Conservation (phyloP, 1,140 invertebrate species). For the Limonius californicus region DNA sequence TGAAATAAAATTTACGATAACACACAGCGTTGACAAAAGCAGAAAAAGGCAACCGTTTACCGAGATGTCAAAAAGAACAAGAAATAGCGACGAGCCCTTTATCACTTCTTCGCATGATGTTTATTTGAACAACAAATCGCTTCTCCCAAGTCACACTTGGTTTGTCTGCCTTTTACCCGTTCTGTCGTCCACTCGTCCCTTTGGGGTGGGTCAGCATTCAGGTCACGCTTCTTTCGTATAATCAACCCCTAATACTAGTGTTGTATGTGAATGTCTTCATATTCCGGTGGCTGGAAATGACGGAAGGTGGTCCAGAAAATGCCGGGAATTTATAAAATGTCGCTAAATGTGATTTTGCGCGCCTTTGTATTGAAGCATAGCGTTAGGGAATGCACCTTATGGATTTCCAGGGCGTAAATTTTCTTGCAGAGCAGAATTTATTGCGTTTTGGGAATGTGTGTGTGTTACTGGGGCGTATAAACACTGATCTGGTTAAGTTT, state of each 20-base stretch:
- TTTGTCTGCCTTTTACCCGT: conserved; percentile 5
- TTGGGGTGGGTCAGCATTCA: background rate
- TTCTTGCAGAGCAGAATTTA: no score
- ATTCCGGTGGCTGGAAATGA: background rate
- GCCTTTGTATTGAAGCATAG: no score
- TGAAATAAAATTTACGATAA: background rate
- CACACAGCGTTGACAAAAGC: background rate
- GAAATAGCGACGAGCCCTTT: background rate
- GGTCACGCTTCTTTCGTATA: background rate
- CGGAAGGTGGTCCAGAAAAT: background rate
- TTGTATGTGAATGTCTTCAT: conserved; percentile 5
- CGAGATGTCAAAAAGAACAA: background rate
- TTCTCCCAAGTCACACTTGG: conserved; percentile 4
- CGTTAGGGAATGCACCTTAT: no score
- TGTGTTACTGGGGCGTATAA: no score
- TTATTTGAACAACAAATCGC: conserved; percentile 10
- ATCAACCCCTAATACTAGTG: conserved; percentile 5
- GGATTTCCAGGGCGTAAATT: no score
- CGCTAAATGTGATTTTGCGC: no score
- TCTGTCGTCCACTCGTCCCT: background rate
- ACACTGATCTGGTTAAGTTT: no score
- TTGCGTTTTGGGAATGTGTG: no score
- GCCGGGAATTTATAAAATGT: no score
- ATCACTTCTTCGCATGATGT: conserved; percentile 1
- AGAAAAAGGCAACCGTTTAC: background rate